These are phyloP conservation scores for Calameuta pallipes DNA, from an alignment of 2,888 invertebrate genomes.

Conservation along the genomic window DNA sequence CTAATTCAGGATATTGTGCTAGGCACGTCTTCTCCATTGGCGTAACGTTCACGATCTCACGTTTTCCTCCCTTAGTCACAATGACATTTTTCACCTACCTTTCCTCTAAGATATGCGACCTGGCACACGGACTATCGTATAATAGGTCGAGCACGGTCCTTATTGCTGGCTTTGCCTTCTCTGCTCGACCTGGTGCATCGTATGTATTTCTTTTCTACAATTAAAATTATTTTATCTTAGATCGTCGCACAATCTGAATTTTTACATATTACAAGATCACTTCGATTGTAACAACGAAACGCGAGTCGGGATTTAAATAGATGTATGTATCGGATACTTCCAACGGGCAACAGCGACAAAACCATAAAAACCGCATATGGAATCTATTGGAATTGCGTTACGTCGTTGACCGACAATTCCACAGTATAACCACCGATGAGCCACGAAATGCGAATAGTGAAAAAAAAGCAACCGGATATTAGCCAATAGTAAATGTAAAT, in stretches of 20 bases:
- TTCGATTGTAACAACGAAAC: too few relatives aligned
- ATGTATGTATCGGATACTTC: not conserved
- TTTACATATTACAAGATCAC: not conserved
- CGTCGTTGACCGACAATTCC: not conserved
- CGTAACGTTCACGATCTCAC: constrained; percentile 18
- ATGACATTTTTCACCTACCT: not conserved
- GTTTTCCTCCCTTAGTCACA: constrained; percentile 7
- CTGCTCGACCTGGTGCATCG: not conserved
- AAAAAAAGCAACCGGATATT: not conserved
- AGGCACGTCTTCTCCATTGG: constrained; percentile 3
- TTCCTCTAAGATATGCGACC: not conserved
- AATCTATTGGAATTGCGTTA: not conserved
- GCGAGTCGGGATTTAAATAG: not conserved
- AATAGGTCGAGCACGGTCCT: not conserved
- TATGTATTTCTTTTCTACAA: not conserved
- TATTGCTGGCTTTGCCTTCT: not conserved
- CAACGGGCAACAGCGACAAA: not conserved
- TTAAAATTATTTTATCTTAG: not conserved
- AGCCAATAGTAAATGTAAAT: not conserved
- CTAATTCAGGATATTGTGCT: constrained; percentile 8
- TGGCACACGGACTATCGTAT: not conserved
- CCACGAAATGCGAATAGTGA: not conserved
- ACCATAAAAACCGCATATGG: not conserved
- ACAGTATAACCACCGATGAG: not conserved
- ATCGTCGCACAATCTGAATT: not conserved